Evolutionary conservation across 2,888 invertebrate species (phyloP), one percentile per base, ranked within the genome.

Genomic region (Cephus nigrinus): DNA sequence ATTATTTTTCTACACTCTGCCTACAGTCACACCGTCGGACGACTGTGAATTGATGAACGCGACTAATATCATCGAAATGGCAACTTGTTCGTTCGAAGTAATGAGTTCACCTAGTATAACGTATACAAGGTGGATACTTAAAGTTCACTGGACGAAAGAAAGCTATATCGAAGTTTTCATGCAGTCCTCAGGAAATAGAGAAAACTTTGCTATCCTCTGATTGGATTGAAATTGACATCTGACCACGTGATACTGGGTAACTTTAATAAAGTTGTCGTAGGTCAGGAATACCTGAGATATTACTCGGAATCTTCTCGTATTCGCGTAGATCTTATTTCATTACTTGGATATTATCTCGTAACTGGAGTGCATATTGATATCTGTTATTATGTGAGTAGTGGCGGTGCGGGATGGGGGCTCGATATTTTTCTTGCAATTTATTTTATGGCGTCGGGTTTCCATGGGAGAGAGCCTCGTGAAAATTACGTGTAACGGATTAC

Each of bases 401-500:
- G 5, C 15, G 15, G 40, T 3, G 4, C 36, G 15, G 40, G 40
- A 1, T 40, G 36, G 15, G 36, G 1, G 40, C 5, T 40, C 40
- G 5, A 40, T 40, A 23, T 55, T 55, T 55, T 55, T 55, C 55
- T 23, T 55, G 55, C 23, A 55, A 23, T 23, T 23, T 55, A 55
- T 55, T 75, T n/a, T 40, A 36, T 69, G 72, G 55, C 11, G 35
- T 68, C 74, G 32, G n/a, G 77, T 77, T 74, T 69, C 68, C 31
- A 31, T 33, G 33, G 2, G 32, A 36, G n/a, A 34, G 69, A 75
- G 69, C 71, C 33, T 78, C 78, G 77, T 78, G 76, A 73, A 78
- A 82, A 75, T 83, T 80, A 75, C 77, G 71, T 55, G 75, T 72
- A 74, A 76, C 73, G 31, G 78, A 68, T 74, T 72, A 55, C 75